Conservation (phyloP, 2,888 invertebrate genomes). For the Limenitis camilla region DNA sequence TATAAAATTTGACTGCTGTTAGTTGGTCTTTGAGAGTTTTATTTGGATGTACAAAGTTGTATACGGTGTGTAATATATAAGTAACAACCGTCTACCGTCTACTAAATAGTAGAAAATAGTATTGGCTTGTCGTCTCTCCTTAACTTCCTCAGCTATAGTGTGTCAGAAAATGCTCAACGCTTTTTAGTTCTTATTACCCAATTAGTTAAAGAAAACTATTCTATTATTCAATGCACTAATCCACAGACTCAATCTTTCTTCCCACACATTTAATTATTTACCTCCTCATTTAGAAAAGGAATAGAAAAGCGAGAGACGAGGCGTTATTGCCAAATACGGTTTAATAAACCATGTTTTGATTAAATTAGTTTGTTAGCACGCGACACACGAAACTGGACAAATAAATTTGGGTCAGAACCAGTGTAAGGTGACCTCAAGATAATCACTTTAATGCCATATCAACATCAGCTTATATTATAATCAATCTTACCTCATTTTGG, state of each 20-base stretch:
- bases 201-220: too few species aligned
- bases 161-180: too few species aligned
- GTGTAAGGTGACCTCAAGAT: conserved; percentile 19
- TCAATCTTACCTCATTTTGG: conserved; percentile 14
- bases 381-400: conserved; percentile 52
- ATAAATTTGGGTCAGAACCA: conserved; percentile 54
- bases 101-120: too few species aligned
- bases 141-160: too few species aligned
- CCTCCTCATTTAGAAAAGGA: conserved; percentile 4
- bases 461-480: conserved; percentile 22
- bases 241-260: neutral
- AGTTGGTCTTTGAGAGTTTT: too few species aligned
- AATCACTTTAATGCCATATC: conserved; percentile 22
- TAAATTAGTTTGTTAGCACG: conserved; percentile 66
- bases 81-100: too few species aligned
- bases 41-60: too few species aligned
- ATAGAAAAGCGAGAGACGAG: conserved; percentile 34
- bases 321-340: conserved; percentile 62
- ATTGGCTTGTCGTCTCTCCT: too few species aligned
- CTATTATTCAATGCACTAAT: neutral
- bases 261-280: conserved; percentile 9
- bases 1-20: too few species aligned
- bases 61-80: too few species aligned
- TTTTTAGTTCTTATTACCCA: too few species aligned
- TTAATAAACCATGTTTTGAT: conserved; percentile 66